phyloP scores from a whole-genome alignment of 2,113 vertebrate species.

The Empidonax traillii region DNA sequence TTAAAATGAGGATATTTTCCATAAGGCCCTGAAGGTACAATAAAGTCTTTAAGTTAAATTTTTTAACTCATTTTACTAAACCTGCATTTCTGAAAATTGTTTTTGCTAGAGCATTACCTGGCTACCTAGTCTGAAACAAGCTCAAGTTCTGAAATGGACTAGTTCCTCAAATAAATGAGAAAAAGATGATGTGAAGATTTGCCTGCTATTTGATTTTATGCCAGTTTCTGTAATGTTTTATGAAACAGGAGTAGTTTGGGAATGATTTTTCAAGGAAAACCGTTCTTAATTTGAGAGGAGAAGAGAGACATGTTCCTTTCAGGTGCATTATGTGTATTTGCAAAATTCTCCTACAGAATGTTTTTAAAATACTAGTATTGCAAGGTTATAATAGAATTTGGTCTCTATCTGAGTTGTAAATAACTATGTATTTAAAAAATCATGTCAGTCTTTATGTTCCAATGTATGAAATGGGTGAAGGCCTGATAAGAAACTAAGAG shows the following conservation, averaged over 20 bases:
- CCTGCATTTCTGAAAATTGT: not conserved
- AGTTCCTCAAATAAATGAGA: not conserved
- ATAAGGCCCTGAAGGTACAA: not conserved
- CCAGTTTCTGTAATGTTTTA: not conserved
- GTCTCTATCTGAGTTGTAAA: not conserved
- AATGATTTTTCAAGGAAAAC: not conserved
- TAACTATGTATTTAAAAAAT: not conserved
- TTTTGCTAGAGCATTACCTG: not conserved
- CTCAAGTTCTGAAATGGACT: not conserved
- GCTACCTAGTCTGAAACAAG: not conserved
- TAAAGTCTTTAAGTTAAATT: not conserved
- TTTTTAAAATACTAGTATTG: not conserved
- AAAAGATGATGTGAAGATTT: not conserved
- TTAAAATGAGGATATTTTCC: not conserved
- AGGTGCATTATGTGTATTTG: not conserved
- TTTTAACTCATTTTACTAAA: not conserved
- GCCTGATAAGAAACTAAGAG: not conserved
- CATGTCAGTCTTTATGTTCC: not conserved
- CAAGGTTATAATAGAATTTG: not conserved
- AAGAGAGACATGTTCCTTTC: not conserved
- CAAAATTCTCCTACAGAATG: not conserved
- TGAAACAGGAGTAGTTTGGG: not conserved
- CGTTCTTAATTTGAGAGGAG: fast-evolving
- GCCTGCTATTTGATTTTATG: not conserved
- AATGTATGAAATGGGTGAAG: not conserved